phyloP scores from a whole-genome alignment of 2,797 vertebrate genomes.

The Huso huso region DNA sequence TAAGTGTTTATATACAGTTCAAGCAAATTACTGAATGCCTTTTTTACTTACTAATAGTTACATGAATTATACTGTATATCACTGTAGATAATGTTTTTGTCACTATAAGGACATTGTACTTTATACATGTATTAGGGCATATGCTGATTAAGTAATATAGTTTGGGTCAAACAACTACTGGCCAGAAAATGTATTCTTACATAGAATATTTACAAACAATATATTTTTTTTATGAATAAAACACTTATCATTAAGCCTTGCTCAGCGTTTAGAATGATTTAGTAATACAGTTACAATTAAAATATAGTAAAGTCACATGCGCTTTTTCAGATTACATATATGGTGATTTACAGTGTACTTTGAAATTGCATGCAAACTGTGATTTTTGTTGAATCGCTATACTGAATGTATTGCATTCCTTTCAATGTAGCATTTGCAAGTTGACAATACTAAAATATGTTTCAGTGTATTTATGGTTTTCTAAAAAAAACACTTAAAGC shows the following conservation, averaged over 20 bases:
- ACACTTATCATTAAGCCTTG: neutral
- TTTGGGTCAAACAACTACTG: too few species aligned
- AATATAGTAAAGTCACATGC: conserved; percentile 56
- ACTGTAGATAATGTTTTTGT: too few species aligned
- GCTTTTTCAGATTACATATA: conserved; percentile 44
- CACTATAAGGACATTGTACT: too few species aligned
- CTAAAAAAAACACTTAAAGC: conserved; percentile 51
- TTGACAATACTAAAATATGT: conserved; percentile 95
- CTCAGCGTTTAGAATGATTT: conserved; percentile 11
- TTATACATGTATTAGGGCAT: too few species aligned
- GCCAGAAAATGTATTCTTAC: too few species aligned
- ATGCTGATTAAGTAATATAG: too few species aligned
- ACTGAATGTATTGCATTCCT: conserved; percentile 61
- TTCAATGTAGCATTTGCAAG: conserved; percentile 86
- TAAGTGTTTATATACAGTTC: neutral
- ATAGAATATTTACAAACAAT: too few species aligned
- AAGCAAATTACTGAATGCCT: too few species aligned
- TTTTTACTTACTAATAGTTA: too few species aligned
- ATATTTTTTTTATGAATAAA: too few species aligned
- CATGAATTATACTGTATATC: too few species aligned
- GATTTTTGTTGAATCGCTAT: conserved; percentile 46
- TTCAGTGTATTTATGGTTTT: conserved; percentile 76
- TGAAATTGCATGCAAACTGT: conserved; percentile 69
- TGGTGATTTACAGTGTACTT: conserved; percentile 66
- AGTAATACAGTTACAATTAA: conserved; percentile 6